Evolutionary conservation across 2,113 vertebrate genomes (phyloP), one percentile per base, ranked within the genome.

Genomic region (Dipodomys stephensi): DNA sequence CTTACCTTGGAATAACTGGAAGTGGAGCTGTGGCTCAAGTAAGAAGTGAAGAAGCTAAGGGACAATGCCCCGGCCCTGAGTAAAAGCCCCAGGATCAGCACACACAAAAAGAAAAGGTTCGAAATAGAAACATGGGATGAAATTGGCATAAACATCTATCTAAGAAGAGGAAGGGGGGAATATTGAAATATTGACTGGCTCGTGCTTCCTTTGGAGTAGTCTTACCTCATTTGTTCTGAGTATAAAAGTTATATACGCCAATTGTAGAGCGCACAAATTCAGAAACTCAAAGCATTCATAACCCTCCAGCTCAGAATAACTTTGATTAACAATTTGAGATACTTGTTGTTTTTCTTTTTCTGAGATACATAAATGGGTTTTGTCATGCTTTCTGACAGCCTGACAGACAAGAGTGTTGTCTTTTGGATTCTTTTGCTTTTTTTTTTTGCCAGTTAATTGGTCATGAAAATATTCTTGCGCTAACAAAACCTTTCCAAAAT

Each of bases 311-410:
- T 90, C 79, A 83, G 82, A 57, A n/a, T 64, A 74, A 49, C 73
- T 87, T 30, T 27, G 68, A n/a, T 87, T 91, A 89, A 65, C 73
- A 88, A 95, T 87, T 77, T 91, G 35, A 86, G 67, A n/a, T 30
- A 79, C 81, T 67, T 27, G 62, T 76, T 94, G 18, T 60, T 78
- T 71, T 90, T 46, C 73, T 90, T 74, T 69, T 32, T 82, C 18
- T 69, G 27, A 49, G 28, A 57, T 62, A 10, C 67, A n/a, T 62
- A 65, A 84, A 68, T 77, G 71, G 53, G 28, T 72, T 88, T 86
- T 49, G 81, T 39, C 44, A 7, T 64, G 79, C 60, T 84, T 23
- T 74, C 13, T 39, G 64, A 49, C 5, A 91, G 39, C 16, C 68
- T 85, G 89, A 44, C 27, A 74, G 49, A 84, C 11, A 44, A 44